Base-by-base conservation (phyloP, 2,888 invertebrate species). In the Perdita meconis region DNA sequence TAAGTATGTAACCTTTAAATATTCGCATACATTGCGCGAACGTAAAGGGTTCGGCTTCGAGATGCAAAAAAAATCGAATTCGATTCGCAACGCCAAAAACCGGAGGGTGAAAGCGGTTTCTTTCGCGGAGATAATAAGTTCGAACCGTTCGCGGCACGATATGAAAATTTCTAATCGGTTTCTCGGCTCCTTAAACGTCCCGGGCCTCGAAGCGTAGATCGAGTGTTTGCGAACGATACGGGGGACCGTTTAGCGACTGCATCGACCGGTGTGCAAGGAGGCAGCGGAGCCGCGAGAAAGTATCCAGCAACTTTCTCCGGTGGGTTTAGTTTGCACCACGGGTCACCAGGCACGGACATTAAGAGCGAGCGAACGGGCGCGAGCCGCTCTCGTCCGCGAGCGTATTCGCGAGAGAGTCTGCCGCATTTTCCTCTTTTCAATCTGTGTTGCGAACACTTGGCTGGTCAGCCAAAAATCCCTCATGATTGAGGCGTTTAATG, bases 261-360 rank as follows among this genome's bases (percentile, higher is more conserved):
- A 90, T 90, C 89, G 90, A 75, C 72, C 80, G 74, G 80, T 66
- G 83, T 77, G 88, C 87, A 84, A 84, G 73, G 83, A 86, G 80
- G 75, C 82, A 80, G 71, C 81, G 61, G 78, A 86, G 86, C 84
- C 81, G 85, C 89, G 90, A 89, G 91, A 90, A 90, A 91, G 91
- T 91, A 86, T 81, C 86, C 83, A 86, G 87, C 89, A 90, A 90
- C 91, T 90, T 91, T 90, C 91, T 90, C 91, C 88, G 85, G 82
- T 86, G 87, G 87, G 88, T 88, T 90, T 90, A 90, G 88, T 88
- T 91, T 90, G 90, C 91, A 90, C 89, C 89, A 87, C 87, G 89
- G 91, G 91, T 91, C 91, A 91, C 90, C 90, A 90, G 89, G 82
- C 88, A 90, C 86, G 88, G 86, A 86, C 89, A 89, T 90, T 89